phyloP scores from a whole-genome alignment of 1,140 invertebrate genomes.

The Microvelia longipes region DNA sequence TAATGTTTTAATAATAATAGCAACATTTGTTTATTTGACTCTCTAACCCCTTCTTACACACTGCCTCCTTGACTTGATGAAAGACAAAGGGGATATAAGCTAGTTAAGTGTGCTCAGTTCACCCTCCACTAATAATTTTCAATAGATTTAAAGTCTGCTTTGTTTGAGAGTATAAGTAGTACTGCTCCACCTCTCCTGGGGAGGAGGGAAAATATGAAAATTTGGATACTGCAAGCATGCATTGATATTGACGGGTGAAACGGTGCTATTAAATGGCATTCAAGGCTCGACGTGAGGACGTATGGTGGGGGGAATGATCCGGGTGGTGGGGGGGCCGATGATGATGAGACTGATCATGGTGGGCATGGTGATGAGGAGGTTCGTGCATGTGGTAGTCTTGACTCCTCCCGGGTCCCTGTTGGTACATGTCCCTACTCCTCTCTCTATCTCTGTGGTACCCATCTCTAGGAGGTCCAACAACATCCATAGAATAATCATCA shows the following conservation, averaged over 20 bases:
- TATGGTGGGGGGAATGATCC: slow-evolving; percentile 32
- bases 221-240: background rate
- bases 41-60: no score
- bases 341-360: slow-evolving; percentile 20
- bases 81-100: no score
- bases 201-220: background rate
- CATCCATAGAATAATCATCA: slow-evolving; percentile 28
- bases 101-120: no score
- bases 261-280: slow-evolving; percentile 34
- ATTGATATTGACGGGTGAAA: slow-evolving; percentile 1
- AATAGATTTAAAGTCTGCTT: slow-evolving; percentile 1
- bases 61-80: no score
- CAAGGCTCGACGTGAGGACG: slow-evolving; percentile 33
- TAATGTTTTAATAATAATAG: no score
- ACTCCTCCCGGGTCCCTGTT: background rate
- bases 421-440: slow-evolving; percentile 10
- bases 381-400: slow-evolving; percentile 3
- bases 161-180: background rate
- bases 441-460: slow-evolving; percentile 5
- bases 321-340: slow-evolving; percentile 18
- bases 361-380: slow-evolving; percentile 10
- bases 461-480: slow-evolving; percentile 10
- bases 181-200: background rate
- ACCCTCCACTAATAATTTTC: no score
- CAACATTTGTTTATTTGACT: no score